Evolutionary conservation across 2,797 vertebrate genomes (phyloP).

Genomic region (Crotalus adamanteus): DNA sequence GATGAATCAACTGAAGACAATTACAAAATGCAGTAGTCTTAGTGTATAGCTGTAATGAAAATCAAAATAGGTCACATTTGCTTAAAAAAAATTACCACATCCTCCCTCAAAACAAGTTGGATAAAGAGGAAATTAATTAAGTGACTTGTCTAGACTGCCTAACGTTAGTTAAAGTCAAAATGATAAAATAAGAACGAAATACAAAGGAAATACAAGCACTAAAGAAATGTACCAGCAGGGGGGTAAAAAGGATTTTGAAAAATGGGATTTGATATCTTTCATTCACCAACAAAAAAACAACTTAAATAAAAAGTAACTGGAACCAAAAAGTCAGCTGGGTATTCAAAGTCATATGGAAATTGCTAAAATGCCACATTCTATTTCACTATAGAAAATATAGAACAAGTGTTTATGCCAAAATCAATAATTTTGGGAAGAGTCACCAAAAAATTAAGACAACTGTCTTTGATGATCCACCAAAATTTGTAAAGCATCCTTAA

Average conservation of each 20-base stretch:
- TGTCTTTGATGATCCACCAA: background rate
- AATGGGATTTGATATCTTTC: background rate
- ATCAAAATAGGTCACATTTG: background rate
- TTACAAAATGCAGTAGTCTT: background rate
- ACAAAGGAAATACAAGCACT: background rate
- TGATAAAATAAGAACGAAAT: background rate
- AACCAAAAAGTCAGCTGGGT: background rate
- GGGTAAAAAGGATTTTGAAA: background rate
- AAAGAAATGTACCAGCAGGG: background rate
- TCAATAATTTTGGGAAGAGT: background rate
- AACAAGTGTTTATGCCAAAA: background rate
- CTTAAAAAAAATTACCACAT: background rate
- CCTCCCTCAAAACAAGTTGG: background rate
- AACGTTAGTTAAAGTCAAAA: background rate
- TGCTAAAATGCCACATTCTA: background rate
- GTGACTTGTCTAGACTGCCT: background rate
- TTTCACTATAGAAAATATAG: background rate
- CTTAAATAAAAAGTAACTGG: background rate
- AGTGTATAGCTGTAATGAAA: background rate
- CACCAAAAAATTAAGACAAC: background rate
- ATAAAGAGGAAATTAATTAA: background rate
- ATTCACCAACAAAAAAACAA: background rate
- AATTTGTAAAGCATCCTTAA: background rate
- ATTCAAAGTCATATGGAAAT: background rate
- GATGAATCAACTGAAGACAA: background rate